Evolutionary conservation across 2,888 invertebrate species (phyloP).

Genomic region (Augiades crinisus): DNA sequence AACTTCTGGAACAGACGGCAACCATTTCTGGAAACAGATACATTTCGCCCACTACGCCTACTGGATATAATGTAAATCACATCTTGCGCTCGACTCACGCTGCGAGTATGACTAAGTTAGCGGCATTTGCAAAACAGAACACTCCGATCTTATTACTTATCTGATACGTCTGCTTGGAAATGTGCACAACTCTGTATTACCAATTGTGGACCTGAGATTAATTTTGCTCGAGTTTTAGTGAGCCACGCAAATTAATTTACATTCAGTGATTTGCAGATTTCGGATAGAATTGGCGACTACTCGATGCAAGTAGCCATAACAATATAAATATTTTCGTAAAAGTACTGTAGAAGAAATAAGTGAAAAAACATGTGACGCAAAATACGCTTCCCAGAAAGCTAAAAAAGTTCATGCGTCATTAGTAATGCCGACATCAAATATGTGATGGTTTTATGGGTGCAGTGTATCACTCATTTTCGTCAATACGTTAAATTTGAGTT

Average conservation of each 20-base stretch:
- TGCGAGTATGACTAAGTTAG: slow-evolving; percentile 46
- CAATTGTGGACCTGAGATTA: background rate
- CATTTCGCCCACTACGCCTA: slow-evolving; percentile 55
- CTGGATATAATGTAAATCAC: slow-evolving; percentile 62
- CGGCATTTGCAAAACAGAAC: slow-evolving; percentile 28
- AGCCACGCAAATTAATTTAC: background rate
- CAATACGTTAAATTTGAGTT: background rate
- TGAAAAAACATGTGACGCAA: slow-evolving; percentile 17
- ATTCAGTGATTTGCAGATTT: too few relatives aligned
- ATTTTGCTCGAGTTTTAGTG: background rate
- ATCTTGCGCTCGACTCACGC: slow-evolving; percentile 49
- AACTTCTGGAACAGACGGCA: slow-evolving; percentile 53
- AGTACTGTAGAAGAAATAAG: slow-evolving; percentile 9
- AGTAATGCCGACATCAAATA: slow-evolving; percentile 3
- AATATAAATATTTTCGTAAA: background rate
- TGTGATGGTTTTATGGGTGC: slow-evolving; percentile 8
- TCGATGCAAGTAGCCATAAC: background rate
- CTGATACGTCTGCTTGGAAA: slow-evolving; percentile 28
- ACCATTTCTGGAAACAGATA: slow-evolving; percentile 62
- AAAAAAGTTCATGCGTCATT: slow-evolving; percentile 24
- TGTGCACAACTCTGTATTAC: slow-evolving; percentile 11
- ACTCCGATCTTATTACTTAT: slow-evolving; percentile 10
- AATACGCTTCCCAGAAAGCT: slow-evolving; percentile 17
- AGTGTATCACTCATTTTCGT: background rate
- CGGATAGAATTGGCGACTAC: too few relatives aligned